Base-by-base conservation (phyloP, 23 tunicate genomes). In the Styela clava region DNA sequence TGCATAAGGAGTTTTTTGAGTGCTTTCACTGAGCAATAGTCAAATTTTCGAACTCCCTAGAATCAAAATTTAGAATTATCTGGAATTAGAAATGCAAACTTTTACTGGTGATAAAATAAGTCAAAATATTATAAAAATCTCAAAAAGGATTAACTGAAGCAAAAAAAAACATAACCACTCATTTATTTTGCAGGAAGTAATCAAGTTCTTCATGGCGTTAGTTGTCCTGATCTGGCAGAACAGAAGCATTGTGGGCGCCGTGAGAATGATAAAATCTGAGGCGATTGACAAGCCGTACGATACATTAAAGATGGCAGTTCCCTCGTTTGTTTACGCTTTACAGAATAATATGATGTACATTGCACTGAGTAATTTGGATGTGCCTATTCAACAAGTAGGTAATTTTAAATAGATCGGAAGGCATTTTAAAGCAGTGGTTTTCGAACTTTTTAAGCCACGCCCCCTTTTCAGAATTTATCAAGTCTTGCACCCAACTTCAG, bases 311-410 rank as follows among this genome's bases (percentile, higher is more conserved):
- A 86, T 86, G 89, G 79, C 89, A 5, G 80, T 69, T 16, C 89
- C 89, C 16, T 86, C 89, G 18, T 73, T 62, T 24, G 3, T 80
- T 7, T 86, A 86, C 61, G 89, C 89, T 70, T 26, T 86, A 2
- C 89, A 86, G 71, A 86, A 86, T 63, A 86, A 86, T 52, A 79
- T 86, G 85, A 69, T 35, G 19, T 86, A 69, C 61, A 64, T 86
- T 22, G 84, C 89, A 16, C 61, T 86, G 31, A 83, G 69, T 29
- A 79, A 86, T 70, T 33, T 86, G 22, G 83, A 78, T 79, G 89
- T 86, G 19, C 89, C 89, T 27, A 79, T 81, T 18, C 89, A 86
- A 33, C 89, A 86, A 72, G 89, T 86, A 22, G 61, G 84, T 63
- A n/a, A n/a, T n/a, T n/a, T n/a, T n/a, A 24, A 20, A 21, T n/a